Evolutionary conservation across 1,140 invertebrate genomes (phyloP).

Genomic region (Pemphigus obesinymphae): DNA sequence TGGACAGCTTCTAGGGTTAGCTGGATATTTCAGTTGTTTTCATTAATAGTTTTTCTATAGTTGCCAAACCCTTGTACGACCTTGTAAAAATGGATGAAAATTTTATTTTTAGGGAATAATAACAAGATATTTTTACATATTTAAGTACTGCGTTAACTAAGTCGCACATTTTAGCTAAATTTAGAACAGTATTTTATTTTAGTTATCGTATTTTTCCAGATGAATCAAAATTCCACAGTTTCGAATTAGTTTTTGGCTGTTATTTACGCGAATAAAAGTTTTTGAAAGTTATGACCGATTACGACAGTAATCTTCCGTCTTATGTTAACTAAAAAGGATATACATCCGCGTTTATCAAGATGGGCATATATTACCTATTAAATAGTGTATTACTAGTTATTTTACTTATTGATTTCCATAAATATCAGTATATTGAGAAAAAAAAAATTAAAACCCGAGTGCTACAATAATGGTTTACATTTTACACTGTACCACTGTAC

Average conservation of each 20-base stretch:
- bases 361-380: constrained; percentile 2
- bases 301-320: neutral
- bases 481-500: no score
- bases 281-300: neutral
- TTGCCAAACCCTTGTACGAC: neutral
- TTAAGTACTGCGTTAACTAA: neutral
- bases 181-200: neutral
- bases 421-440: neutral
- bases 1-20: neutral
- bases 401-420: neutral
- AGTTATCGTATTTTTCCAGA: neutral
- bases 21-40: neutral
- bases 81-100: neutral
- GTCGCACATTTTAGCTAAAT: neutral
- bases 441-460: no score
- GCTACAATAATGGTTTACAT: no score
- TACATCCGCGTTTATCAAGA: constrained; percentile 15
- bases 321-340: constrained; percentile 45
- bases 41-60: neutral
- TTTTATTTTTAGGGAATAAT: neutral
- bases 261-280: neutral
- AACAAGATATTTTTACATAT: neutral
- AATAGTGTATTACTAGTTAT: no score
- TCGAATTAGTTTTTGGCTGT: neutral
- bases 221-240: neutral